Conservation (phyloP, 2,797 vertebrate genomes). For the Enteromius anoplus region DNA sequence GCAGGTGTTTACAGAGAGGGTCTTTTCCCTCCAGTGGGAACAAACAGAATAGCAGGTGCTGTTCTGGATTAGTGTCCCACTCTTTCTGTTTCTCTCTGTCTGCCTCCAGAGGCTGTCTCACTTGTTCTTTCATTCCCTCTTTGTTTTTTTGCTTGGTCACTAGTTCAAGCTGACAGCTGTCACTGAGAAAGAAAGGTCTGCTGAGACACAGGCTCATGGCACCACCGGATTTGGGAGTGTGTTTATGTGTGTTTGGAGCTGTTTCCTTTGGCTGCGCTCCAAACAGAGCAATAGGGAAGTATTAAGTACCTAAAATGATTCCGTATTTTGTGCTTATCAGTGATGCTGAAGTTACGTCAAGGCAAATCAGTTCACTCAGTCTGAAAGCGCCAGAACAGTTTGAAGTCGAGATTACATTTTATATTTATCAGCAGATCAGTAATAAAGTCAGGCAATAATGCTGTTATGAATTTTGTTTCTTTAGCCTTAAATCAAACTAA, state of each 20-base stretch:
- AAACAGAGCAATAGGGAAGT: background rate
- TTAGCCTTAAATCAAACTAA: background rate
- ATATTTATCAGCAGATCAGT: background rate
- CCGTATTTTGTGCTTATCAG: background rate
- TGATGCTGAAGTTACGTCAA: background rate
- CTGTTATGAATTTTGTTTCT: background rate
- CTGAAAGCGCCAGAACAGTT: background rate
- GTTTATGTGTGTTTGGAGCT: conserved; percentile 15
- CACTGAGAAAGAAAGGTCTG: conserved; percentile 3
- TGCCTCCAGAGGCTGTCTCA: conserved; percentile 16
- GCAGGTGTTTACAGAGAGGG: conserved; percentile 9
- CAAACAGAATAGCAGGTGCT: conserved; percentile 29
- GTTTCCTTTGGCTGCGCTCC: conserved; percentile 11
- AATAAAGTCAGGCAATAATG: background rate
- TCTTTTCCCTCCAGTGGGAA: conserved; percentile 17
- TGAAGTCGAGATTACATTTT: background rate
- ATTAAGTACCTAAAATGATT: background rate
- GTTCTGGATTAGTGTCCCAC: conserved; percentile 25
- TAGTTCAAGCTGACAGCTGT: conserved; percentile 46
- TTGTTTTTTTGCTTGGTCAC: conserved; percentile 30
- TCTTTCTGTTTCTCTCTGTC: conserved; percentile 32
- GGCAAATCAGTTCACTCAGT: background rate
- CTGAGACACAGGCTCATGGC: conserved; percentile 30
- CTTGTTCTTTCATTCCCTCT: conserved; percentile 23
- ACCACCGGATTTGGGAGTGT: background rate